Base-by-base conservation (phyloP, 2,888 invertebrate genomes). In the Drosophila parthenogenetica region DNA sequence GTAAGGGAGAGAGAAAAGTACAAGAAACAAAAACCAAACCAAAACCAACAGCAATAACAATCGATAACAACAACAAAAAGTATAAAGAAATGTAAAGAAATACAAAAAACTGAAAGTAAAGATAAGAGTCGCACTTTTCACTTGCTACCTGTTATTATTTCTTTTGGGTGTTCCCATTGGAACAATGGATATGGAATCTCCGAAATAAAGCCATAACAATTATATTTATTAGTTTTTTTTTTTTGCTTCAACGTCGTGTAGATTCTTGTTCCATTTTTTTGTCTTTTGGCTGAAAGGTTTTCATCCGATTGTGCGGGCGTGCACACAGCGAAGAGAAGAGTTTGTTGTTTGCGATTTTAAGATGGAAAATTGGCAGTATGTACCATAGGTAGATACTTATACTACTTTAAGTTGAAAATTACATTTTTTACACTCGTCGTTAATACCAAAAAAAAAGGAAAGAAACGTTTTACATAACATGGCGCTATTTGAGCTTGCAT, bases 241-340 rank as follows among this genome's bases (percentile, higher is more conserved):
- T 14, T 54, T 55, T 72, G 8, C 58, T 57, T 77, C 55, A 59
- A 77, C 73, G 59, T 66, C 49, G 42, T 40, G 14, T 5, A 55
- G 45, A 57, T 43, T 50, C 13, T 45, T 51, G 16, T 25, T 39
- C 8, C 16, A 50, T 19, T 11, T 11, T 35, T 11, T 19, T 22
- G n/a, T n/a, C 16, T 19, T 35, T 2, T n/a, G n/a, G n/a, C n/a
- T n/a, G n/a, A n/a, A n/a, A 13, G 10, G 14, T 35, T 60, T 62
- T 37, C 69, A 59, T 63, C 60, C 29, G 39, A 45, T 25, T 53
- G 73, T 87, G 22, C 5, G 5, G 22, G 22, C 22, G 22, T 4
- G 82, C 88, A 88, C 74, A 83, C 87, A 88, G 29, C 29, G 29
- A 8, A 8, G 2, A 2, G 78, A 77, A 74, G 78, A 72, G 69